Evolutionary conservation across 2,888 invertebrate species (phyloP).

Genomic region (Idaea aversata): DNA sequence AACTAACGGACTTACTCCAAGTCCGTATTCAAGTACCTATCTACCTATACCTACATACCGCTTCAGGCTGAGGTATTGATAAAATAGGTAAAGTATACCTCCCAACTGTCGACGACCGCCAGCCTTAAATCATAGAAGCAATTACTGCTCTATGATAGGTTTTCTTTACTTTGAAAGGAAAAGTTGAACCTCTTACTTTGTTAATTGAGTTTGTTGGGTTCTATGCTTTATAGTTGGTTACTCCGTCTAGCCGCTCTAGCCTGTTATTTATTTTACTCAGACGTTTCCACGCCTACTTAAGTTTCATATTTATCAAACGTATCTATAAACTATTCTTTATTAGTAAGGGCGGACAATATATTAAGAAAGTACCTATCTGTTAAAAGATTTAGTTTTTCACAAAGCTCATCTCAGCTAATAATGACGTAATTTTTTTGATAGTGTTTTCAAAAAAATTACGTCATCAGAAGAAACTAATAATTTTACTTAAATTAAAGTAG

Average conservation of each 20-base stretch:
- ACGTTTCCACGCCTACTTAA: neutral
- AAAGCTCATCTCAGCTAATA: too few relatives aligned
- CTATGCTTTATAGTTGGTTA: neutral
- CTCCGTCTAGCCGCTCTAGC: neutral
- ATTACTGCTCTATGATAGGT: constrained; percentile 59
- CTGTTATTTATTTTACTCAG: neutral
- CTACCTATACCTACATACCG: constrained; percentile 49
- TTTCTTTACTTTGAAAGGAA: constrained; percentile 63
- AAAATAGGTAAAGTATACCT: constrained; percentile 48
- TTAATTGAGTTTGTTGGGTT: neutral
- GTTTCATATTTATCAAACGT: neutral
- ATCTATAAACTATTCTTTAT: neutral
- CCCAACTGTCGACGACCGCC: constrained; percentile 54
- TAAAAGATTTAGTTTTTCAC: too few relatives aligned
- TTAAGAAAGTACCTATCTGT: too few relatives aligned
- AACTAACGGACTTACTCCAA: neutral
- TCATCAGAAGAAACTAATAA: too few relatives aligned
- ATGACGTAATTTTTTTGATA: too few relatives aligned
- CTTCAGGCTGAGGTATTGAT: constrained; percentile 63
- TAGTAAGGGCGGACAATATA: too few relatives aligned
- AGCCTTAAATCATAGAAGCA: constrained; percentile 66
- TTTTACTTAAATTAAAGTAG: too few relatives aligned
- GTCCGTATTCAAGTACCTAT: neutral
- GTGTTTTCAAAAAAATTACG: too few relatives aligned
- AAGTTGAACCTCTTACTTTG: constrained; percentile 33